Conservation (phyloP, 2,888 invertebrate species). For the Boloria selene region DNA sequence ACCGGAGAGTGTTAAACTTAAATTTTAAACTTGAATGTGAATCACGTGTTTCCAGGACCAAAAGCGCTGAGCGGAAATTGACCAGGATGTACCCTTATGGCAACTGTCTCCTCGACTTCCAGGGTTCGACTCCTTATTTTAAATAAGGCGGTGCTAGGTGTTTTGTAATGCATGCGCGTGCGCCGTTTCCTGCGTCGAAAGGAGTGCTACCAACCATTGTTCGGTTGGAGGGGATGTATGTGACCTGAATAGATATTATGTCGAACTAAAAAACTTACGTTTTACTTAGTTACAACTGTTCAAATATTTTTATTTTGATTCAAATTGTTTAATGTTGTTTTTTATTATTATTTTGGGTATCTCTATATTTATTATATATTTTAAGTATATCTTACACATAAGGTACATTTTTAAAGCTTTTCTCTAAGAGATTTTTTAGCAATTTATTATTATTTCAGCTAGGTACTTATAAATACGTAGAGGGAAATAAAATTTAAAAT, state of each 20-base stretch:
- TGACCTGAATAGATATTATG: slow-evolving; percentile 69
- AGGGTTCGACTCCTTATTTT: slow-evolving; percentile 54
- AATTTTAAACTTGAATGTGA: slow-evolving; percentile 44
- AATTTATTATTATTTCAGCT: no score
- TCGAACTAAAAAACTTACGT: slow-evolving; percentile 60
- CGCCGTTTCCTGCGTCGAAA: slow-evolving; percentile 77
- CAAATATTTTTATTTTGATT: slow-evolving; percentile 21
- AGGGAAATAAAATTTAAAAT: no score
- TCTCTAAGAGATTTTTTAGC: no score
- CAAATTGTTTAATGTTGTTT: slow-evolving; percentile 2
- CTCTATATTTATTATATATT: neutral
- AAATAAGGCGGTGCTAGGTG: slow-evolving; percentile 62
- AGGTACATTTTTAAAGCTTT: neutral
- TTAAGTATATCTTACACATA: neutral
- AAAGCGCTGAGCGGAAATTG: slow-evolving; percentile 65
- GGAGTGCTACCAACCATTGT: slow-evolving; percentile 78
- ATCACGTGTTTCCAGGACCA: slow-evolving; percentile 58
- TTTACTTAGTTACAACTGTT: slow-evolving; percentile 34
- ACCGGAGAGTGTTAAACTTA: slow-evolving; percentile 31
- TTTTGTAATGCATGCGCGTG: slow-evolving; percentile 74
- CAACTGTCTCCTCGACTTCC: slow-evolving; percentile 70
- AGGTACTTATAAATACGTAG: no score
- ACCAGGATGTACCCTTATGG: slow-evolving; percentile 78
- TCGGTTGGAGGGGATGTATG: slow-evolving; percentile 71
- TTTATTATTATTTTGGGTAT: neutral